Conservation (phyloP, 2,113 vertebrate genomes). For the Sinocyclocheilus anshuiensis region DNA sequence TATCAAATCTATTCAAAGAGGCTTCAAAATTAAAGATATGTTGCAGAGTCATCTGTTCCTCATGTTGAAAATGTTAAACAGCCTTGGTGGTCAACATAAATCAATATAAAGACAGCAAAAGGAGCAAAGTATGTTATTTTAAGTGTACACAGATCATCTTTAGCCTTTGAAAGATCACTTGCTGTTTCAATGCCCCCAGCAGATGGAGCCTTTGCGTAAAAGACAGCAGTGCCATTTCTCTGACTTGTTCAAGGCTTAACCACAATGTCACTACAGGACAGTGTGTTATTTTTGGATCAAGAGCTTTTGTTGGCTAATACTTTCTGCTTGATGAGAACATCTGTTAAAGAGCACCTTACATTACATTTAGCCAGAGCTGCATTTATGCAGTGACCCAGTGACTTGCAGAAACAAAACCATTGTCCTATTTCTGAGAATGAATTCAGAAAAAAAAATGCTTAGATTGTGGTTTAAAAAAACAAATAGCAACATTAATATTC, state of each 20-base stretch:
- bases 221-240: constrained; percentile 15
- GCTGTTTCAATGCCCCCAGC: not conserved
- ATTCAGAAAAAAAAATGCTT: not conserved
- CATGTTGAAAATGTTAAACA: not conserved
- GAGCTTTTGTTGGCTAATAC: constrained; percentile 1
- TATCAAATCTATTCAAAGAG: not conserved
- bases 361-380: constrained; percentile 7
- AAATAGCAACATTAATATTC: not conserved
- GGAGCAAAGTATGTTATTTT: not conserved
- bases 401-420: not conserved
- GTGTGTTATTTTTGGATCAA: constrained; percentile 35
- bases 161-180: not conserved
- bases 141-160: not conserved
- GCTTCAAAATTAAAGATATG: not conserved
- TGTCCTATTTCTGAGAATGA: not conserved
- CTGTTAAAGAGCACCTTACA: not conserved
- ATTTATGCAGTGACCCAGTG: constrained; percentile 1
- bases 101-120: not conserved
- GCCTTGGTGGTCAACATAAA: not conserved
- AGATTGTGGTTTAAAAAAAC: not conserved
- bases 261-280: constrained; percentile 16
- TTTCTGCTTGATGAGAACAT: constrained; percentile 31
- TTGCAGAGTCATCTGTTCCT: not conserved
- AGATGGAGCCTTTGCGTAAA: constrained; percentile 41
- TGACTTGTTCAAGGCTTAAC: constrained; percentile 24